Percentiles rank a stretch among this genome's conserved stretches.
phyloP scores from a whole-genome alignment of 2,113 vertebrate genomes.

The Merops nubicus region DNA sequence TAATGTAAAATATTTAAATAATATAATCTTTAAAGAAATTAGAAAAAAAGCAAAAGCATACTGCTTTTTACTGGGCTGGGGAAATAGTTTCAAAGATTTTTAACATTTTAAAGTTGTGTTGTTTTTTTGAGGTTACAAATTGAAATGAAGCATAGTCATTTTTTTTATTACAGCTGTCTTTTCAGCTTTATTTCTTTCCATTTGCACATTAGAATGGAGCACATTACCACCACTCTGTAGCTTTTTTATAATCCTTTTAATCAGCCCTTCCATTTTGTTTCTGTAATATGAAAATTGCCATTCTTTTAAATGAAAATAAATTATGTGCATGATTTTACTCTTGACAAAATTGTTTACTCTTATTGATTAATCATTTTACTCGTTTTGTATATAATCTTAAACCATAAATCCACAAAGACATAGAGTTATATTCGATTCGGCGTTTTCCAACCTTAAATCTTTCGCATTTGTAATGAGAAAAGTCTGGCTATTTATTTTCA shows the following conservation, averaged over 20 bases:
- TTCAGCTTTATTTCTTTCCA: conserved; percentile 22
- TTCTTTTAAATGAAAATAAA: conserved; percentile 36
- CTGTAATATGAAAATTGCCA: conserved; percentile 14
- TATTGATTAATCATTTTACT: conserved; percentile 2
- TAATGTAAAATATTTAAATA: background rate
- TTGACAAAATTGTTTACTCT: conserved; percentile 35
- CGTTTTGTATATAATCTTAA: conserved; percentile 7
- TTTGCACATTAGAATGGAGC: conserved; percentile 4
- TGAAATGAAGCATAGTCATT: background rate
- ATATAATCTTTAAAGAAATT: background rate
- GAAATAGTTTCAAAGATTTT: background rate
- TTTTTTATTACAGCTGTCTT: conserved; percentile 14
- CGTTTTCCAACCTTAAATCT: conserved; percentile 16
- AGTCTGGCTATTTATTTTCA: conserved; percentile 26
- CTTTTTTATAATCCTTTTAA: conserved; percentile 44
- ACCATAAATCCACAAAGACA: background rate
- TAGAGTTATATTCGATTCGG: background rate
- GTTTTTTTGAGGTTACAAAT: background rate
- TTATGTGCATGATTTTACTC: background rate
- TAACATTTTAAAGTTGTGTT: background rate
- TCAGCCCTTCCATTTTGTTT: conserved; percentile 10
- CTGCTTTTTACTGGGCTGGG: background rate
- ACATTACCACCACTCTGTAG: background rate
- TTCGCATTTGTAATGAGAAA: conserved; percentile 22
- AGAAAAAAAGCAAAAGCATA: background rate